Evolutionary conservation across 2,113 vertebrate genomes (phyloP), one percentile per base, ranked within the genome.

Genomic region (Bubo blakistoni): DNA sequence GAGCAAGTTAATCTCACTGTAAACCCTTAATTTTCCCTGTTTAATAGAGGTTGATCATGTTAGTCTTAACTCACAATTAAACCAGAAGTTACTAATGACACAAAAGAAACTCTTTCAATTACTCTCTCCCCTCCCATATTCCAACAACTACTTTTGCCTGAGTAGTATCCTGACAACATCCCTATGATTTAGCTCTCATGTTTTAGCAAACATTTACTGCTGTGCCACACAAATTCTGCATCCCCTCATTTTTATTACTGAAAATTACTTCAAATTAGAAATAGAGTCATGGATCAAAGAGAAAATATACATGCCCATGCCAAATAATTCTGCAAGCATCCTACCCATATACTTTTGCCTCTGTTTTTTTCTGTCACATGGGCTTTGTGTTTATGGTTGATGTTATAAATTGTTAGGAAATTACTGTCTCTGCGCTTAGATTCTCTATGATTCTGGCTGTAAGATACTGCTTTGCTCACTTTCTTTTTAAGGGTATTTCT

Each of bases 1-100:
- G 40, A 58, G 27, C 44, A 92, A 86, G 66, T 83, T 96, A 74
- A 95, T 92, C 85, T 96, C 92, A 91, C 47, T 78, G 40, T 82
- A 93, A 96, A 93, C n/a, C 40, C 44, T 82, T 91, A 47, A 80
- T 96, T 93, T 91, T 81, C 57, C 36, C 69, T 83, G 1, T 78
- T 80, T 82, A 78, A 38, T 84, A 87, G 54, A 49, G 29, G 29
- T 51, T 59, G 34, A 36, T 81, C 62, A 26, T 59, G 42, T 96
- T 94, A 47, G 57, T 57, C 47, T 83, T 83, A 86, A 89, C 11
- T 69, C 40, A 85, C 73, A 93, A 83, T 93, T 90, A 94, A 94
- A 59, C 24, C 61, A 90, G 59, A 88, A 81, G 27, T 91, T 80
- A 66, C 40, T 88, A 79, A 86, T 25, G 2, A 38, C 69, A 55